Base-by-base conservation (phyloP, 2,113 vertebrate species). In the Drymodes brunneopygia region DNA sequence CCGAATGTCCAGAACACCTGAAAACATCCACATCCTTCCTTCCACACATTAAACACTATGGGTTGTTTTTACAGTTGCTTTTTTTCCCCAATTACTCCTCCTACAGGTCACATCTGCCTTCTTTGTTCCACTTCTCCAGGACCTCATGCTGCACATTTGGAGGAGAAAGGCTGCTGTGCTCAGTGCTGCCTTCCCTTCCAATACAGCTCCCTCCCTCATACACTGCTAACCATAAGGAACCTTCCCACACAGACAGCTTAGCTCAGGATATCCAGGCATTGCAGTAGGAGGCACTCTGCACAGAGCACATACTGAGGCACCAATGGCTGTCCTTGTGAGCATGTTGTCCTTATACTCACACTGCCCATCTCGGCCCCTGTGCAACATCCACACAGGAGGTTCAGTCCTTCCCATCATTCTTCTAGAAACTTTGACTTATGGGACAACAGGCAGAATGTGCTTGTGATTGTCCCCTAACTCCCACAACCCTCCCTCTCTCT, bases 171-270 rank as follows among this genome's bases (percentile, higher is more conserved):
- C 21, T 79, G 44, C 44, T 31, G 4, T 58, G 33, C 35, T 74
- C 61, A 17, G 18, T 5, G 33, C 40, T 47, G 38, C 38, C 38
- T 38, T 38, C 38, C 38, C 38, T 10, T 38, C 38, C 38, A 38
- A 38, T 38, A 38, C 38, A 38, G 38, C 38, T 38, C 22, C 11
- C 42, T 56, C 42, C 75, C 48, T 79, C 42, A 20, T 7, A 42
- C 1, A 1, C 35, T 85, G 42, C 54, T 81, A 33, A 38, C 12
- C 7, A 16, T 0, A 2, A 67, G 53, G 35, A 69, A 4, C 8
- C 4, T 12, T 86, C 50, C 24, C 25, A 33, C 2, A n/a, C 0
- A 4, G 78, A 29, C 27, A 92, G 11, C 15, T 51, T 60, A 51
- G 15, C 23, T 47, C 16, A 9, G 57, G 18, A 15, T 36, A 53